Base-by-base conservation (phyloP, 2,888 invertebrate genomes). In the Cosmia pyralina region DNA sequence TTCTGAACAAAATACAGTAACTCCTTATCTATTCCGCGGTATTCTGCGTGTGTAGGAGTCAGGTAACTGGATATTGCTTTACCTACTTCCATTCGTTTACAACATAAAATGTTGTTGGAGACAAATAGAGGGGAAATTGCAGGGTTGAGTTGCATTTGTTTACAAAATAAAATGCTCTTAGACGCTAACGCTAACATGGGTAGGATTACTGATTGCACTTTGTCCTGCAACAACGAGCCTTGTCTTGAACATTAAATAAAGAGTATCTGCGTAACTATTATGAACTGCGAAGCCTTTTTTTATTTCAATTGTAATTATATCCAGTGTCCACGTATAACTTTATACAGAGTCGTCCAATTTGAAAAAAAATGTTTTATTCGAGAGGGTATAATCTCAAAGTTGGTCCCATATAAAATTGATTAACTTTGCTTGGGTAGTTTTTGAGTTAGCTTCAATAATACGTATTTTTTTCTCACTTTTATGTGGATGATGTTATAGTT, bases 11-110 rank as follows among this genome's bases (percentile, higher is more conserved):
- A 19, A 17, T 19, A 65, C 75, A 19, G 22, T 72, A 58, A 41
- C 44, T 60, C 28, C 13, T n/a, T 41, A 34, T 13, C 62, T 68
- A 57, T 50, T 53, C 1, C 13, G 4, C 28, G 13, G 34, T 50
- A 50, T 4, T 44, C 53, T 52, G 53, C 69, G 76, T 81, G n/a
- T n/a, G n/a, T n/a, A 22, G 81, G 64, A 48, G 69, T 44, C 46
- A 22, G 59, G 28, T 69, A 22, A 60, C 48, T 41, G 17, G 41
- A 62, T 65, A 57, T 64, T 64, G 41, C 34, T 67, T 70, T 44
- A n/a, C n/a, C n/a, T 28, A n/a, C 41, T 28, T 64, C 52, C 4
- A 60, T 65, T 70, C 64, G 38, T 80, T 74, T 46, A 38, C 46
- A 60, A 72, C 44, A 67, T 17, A 62, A 19, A 58, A 74, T 44